Conservation (phyloP, 2,888 invertebrate genomes). For the Tipula helvola region DNA sequence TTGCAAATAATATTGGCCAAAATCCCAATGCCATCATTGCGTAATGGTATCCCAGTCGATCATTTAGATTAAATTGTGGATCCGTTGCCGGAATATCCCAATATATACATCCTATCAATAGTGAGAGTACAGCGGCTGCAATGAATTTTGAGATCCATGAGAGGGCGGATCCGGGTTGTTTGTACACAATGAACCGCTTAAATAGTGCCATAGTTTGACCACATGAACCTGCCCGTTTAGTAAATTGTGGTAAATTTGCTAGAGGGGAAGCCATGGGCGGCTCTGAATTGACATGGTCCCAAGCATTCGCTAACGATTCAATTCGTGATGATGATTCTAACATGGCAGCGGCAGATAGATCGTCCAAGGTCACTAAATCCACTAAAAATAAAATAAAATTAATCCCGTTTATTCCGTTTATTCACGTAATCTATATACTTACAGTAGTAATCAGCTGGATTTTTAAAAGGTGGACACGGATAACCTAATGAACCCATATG, state of each 20-base stretch:
- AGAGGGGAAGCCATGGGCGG: slow-evolving; percentile 55
- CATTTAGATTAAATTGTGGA: slow-evolving; percentile 57
- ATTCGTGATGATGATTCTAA: slow-evolving; percentile 88
- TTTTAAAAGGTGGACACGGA: slow-evolving; percentile 92
- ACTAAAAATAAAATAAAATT: slow-evolving; percentile 42
- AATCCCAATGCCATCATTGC: slow-evolving; percentile 61
- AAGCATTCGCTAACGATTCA: slow-evolving; percentile 72
- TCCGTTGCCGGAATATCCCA: slow-evolving; percentile 78
- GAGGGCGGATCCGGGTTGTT: slow-evolving; percentile 72
- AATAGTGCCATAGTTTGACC: slow-evolving; percentile 56
- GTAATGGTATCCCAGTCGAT: slow-evolving; percentile 79
- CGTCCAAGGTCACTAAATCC: slow-evolving; percentile 86
- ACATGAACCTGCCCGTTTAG: slow-evolving; percentile 49
- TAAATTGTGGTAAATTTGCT: slow-evolving; percentile 54
- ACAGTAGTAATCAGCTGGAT: slow-evolving; percentile 93
- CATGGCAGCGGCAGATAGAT: slow-evolving; percentile 87
- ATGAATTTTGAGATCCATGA: slow-evolving; percentile 67
- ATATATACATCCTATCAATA: slow-evolving; percentile 74
- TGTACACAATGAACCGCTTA: slow-evolving; percentile 49
- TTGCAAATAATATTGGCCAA: slow-evolving; percentile 64
- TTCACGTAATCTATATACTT: slow-evolving; percentile 33
- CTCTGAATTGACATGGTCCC: slow-evolving; percentile 37
- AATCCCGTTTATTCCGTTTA: neutral
- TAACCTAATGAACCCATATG: slow-evolving; percentile 85
- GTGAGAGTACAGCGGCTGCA: slow-evolving; percentile 67